A percentile compares a stretch with the other conserved stretches of the same genome.
Conservation (phyloP, 1,140 invertebrate genomes). For the silkworm (Bombyx mori) region DNA sequence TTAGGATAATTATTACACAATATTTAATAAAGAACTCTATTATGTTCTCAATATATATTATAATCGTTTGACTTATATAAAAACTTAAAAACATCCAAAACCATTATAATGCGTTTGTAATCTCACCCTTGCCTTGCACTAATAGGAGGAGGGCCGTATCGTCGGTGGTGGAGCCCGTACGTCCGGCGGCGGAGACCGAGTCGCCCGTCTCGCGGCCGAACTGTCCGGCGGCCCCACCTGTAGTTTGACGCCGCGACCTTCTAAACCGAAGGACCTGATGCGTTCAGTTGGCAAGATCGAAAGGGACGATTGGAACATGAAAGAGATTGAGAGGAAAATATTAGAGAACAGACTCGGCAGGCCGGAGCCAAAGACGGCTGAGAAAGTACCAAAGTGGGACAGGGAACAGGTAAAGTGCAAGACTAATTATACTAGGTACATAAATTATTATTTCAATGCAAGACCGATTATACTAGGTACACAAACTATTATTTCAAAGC, state of each 20-base stretch:
- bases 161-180: slow-evolving; percentile 36
- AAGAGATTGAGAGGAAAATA: slow-evolving; percentile 92
- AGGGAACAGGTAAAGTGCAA: slow-evolving; percentile 75
- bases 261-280: slow-evolving; percentile 89
- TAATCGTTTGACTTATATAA: no score
- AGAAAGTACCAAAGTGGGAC: slow-evolving; percentile 93
- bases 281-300: slow-evolving; percentile 92
- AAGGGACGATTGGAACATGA: slow-evolving; percentile 93
- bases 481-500: no score
- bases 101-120: no score
- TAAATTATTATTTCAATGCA: no score
- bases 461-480: no score
- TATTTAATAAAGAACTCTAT: no score
- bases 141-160: slow-evolving; percentile 45
- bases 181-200: slow-evolving; percentile 67
- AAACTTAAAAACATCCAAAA: no score
- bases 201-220: slow-evolving; percentile 77
- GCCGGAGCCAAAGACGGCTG: slow-evolving; percentile 76
- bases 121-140: background rate
- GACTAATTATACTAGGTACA: slow-evolving; percentile 15
- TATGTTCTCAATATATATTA: no score
- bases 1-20: no score
- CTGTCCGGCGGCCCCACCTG: slow-evolving; percentile 31
- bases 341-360: slow-evolving; percentile 85
- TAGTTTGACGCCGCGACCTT: slow-evolving; percentile 71